phyloP scores from a whole-genome alignment of 2,888 invertebrate species.

The Onthophagus sagittarius region DNA sequence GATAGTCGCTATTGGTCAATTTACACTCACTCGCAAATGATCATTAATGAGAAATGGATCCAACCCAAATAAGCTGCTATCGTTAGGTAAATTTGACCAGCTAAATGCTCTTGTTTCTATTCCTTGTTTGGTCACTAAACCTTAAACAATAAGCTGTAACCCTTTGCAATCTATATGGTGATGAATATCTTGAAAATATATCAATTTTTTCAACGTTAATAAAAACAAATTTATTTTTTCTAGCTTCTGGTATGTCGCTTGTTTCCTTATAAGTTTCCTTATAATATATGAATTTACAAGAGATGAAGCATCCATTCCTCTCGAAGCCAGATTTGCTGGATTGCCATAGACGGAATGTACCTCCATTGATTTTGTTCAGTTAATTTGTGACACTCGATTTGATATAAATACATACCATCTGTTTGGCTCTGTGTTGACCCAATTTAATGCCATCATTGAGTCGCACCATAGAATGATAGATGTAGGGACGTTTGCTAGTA shows the following conservation, averaged over 20 bases:
- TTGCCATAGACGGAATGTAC: slow-evolving; percentile 34
- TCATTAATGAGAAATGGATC: no score
- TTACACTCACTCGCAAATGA: no score
- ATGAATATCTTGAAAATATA: slow-evolving; percentile 13
- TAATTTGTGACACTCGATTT: slow-evolving; percentile 34
- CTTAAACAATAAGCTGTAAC: slow-evolving; percentile 4
- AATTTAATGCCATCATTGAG: slow-evolving; percentile 28
- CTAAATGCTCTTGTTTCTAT: neutral
- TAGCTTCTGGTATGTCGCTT: slow-evolving; percentile 5
- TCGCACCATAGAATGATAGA: slow-evolving; percentile 27
- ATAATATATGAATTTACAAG: slow-evolving; percentile 26
- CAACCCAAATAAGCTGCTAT: no score
- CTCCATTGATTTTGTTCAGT: slow-evolving; percentile 30
- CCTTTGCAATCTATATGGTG: neutral
- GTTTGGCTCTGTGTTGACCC: slow-evolving; percentile 26
- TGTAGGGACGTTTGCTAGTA: slow-evolving; percentile 16
- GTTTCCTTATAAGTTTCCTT: slow-evolving; percentile 13
- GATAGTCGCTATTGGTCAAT: no score
- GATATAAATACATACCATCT: slow-evolving; percentile 33
- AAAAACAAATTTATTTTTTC: slow-evolving; percentile 23
- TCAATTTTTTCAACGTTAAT: neutral
- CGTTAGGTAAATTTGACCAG: no score
- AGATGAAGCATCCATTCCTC: slow-evolving; percentile 28
- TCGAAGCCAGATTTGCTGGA: slow-evolving; percentile 37
- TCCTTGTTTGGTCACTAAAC: neutral